Evolutionary conservation across 1,140 invertebrate genomes (phyloP), one percentile per base, ranked within the genome.

Genomic region (Tetraneura akinire): DNA sequence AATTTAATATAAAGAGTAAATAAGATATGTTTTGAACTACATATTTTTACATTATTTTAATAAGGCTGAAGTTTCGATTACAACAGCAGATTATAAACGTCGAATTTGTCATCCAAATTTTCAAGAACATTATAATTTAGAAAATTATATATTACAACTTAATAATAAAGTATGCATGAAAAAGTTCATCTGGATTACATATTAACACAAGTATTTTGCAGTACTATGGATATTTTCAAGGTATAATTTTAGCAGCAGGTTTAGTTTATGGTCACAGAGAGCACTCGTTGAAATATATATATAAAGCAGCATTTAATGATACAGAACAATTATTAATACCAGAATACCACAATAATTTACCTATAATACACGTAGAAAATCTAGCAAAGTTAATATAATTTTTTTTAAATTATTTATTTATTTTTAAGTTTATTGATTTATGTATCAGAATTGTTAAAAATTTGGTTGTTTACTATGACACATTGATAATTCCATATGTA

Each of bases 321-420:
- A 62, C 32, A 10, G 55, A 78, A 57, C 74, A n/a, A 57, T 3
- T 78, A 45, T 60, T 78, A 9, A 60, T 78, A 47, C 74, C 74
- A 26, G 23, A 29, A 62, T 5, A 42, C 5, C 21, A 78, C 21
- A 78, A 78, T 78, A 45, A 62, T 47, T 78, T 78, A 62, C 74
- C 74, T 29, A 78, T 78, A 13, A 78, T 78, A 78, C 74, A 78
- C 13, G 74, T 78, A 60, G 21, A 78, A 18, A 78, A 78, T 62
- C 32, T 78, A 13, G 53, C 74, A n/a, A 78, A 60, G 74, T 78
- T 13, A 45, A 47, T n/a, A n/a, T n/a, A n/a, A n/a, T n/a, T n/a
- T n/a, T n/a, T n/a, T n/a, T n/a, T n/a, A n/a, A n/a, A 55, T 42
- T 11, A 76, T 37, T 37, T 37, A 66, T 18, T 42, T 42, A 14